Evolutionary conservation across 2,113 vertebrate genomes (phyloP), one percentile per base, ranked within the genome.

Genomic region (Ranitomeya imitator): DNA sequence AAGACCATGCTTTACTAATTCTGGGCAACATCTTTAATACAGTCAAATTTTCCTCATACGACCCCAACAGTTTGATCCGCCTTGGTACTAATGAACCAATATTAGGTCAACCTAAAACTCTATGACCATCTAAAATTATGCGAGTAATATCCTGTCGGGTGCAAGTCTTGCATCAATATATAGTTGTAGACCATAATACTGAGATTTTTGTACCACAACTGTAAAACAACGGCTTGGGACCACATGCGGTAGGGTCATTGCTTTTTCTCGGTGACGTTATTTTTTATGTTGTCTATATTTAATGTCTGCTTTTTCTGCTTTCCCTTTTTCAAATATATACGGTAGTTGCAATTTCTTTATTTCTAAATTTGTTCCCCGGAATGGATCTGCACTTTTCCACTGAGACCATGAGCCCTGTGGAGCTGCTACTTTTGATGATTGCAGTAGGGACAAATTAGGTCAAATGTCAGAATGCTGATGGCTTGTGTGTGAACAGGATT

Each of bases 381-480:
- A 79, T 55, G 52, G 54, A 79, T 79, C 12, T 57, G 54, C 11
- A 57, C 54, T 55, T 57, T 79, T 79, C 77, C 54, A 57, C 6
- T 9, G 78, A 80, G 78, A 80, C 78, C 55, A 60, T 8, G 11
- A 26, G 78, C 78, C 78, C 54, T 8, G 54, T 52, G 57, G 78
- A 80, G 54, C 21, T 26, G 51, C 51, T 79, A 63, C 80, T 82
- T 45, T 52, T 26, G 51, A 54, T 85, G 83, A 85, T 85, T 73
- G 37, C 65, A 59, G n/a, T 73, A 71, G 59, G 61, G 65, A 85
- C 65, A 73, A 85, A 85, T 73, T 73, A 85, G 83, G 83, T 85
- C 83, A 73, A 73, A 67, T 85, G 83, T 85, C 83, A 85, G 51
- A 57, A 59, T 69, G 52, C 52, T 74, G 67, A 85, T 74, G 52